Base-by-base conservation (phyloP, 2,888 invertebrate genomes). In the Agonopterix heracliana region DNA sequence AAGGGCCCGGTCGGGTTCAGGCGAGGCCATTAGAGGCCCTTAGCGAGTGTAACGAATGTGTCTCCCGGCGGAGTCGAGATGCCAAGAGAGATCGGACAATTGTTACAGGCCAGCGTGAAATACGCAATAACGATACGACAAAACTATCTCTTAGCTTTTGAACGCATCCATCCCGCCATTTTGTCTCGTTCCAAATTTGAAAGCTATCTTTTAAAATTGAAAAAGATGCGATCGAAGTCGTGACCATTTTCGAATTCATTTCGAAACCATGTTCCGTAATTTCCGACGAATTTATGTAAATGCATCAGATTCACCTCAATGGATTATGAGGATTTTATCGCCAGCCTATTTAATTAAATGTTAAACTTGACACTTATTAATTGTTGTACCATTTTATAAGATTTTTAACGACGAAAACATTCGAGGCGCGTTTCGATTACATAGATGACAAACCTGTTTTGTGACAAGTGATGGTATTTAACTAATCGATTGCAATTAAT, bases 11-110 rank as follows among this genome's bases (percentile, higher is more conserved):
- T 66, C 64, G 68, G 70, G 71, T 68, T 67, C 71, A 65, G 69
- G 60, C 68, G 72, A 61, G 68, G 75, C 86, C 76, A 84, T 86
- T 86, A 86, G 78, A 76, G 87, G 64, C 85, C 85, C 85, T 85
- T 84, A 85, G 78, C 72, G 76, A 61, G 56, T 11, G 38, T 38
- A 78, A 78, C 77, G 74, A 78, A 76, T 72, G 78, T 70, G 67
- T 66, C 69, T 63, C 41, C 13, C 69, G 60, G 56, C 55, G 57
- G 55, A 55, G 55, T 54, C 56, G 66, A 79, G 82, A 82, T 81
- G 77, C 77, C 68, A 69, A 60, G 66, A 66, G 71, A 79, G 80
- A 83, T 73, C 75, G 64, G 64, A 68, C 78, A 80, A 79, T 80
- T 81, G 82, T 81, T 76, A 63, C 67, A 61, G 74, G 61, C 62